Conservation (phyloP, 2,888 invertebrate species). For the Galerucella nymphaeae region DNA sequence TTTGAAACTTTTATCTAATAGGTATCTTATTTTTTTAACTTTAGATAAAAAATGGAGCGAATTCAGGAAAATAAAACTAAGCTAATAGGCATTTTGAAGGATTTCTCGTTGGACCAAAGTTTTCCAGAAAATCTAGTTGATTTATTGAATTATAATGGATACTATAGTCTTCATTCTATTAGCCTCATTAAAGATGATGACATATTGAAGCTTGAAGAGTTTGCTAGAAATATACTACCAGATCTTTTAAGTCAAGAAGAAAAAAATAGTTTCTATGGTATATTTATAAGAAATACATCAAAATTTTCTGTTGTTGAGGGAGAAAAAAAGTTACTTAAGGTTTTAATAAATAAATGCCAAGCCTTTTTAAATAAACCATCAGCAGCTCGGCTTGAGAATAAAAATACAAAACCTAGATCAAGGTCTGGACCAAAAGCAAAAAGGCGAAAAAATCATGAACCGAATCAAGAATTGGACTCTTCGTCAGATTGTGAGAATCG, state of each 20-base stretch:
- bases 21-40: not conserved
- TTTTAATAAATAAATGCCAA: not conserved
- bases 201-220: slow-evolving; percentile 7
- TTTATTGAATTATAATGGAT: slow-evolving; percentile 7
- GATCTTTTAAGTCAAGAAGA: slow-evolving; percentile 7
- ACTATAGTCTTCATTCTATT: slow-evolving; percentile 9
- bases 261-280: slow-evolving; percentile 16
- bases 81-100: not conserved
- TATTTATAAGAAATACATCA: too few species aligned
- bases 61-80: slow-evolving; percentile 2
- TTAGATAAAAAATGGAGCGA: not conserved
- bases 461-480: not conserved
- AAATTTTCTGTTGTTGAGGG: not conserved
- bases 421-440: not conserved
- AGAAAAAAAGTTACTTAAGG: slow-evolving; percentile 1
- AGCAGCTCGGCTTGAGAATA: not conserved
- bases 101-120: not conserved
- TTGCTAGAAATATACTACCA: slow-evolving; percentile 2
- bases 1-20: too few species aligned
- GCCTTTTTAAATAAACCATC: slow-evolving; percentile 1
- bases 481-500: not conserved
- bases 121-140: slow-evolving; percentile 10
- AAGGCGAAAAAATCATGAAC: not conserved
- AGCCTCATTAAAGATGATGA: slow-evolving; percentile 8
- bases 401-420: slow-evolving; percentile 1